Evolutionary conservation across 2,888 invertebrate genomes (phyloP).

Genomic region (Lypha dubia): DNA sequence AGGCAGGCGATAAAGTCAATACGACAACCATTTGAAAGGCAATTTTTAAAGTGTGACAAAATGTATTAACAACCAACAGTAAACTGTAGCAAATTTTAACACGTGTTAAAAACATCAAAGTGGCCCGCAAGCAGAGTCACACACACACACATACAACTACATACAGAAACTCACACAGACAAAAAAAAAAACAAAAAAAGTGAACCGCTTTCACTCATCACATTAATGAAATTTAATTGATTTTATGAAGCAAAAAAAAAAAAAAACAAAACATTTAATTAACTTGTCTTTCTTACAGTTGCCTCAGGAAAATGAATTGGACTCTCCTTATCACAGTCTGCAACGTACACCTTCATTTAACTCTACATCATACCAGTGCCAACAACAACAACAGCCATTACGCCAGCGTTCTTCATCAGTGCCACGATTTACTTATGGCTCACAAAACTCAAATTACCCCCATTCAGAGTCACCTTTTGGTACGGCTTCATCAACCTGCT

Average conservation of each 20-base stretch:
- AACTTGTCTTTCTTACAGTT: constrained; percentile 74
- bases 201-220: constrained; percentile 58
- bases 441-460: constrained; percentile 73
- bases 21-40: constrained; percentile 2
- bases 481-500: constrained; percentile 80
- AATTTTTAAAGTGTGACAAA: constrained; percentile 67
- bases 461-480: constrained; percentile 80
- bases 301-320: constrained; percentile 79
- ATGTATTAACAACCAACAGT: constrained; percentile 61
- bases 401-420: constrained; percentile 79
- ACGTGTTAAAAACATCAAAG: constrained; percentile 71
- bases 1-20: constrained; percentile 21
- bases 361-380: constrained; percentile 60
- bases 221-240: constrained; percentile 52
- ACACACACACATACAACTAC: too few relatives aligned
- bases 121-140: neutral
- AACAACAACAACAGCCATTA: constrained; percentile 57
- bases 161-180: too few relatives aligned
- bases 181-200: constrained; percentile 1
- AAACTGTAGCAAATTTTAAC: constrained; percentile 60
- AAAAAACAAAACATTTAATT: constrained; percentile 18
- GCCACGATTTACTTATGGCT: constrained; percentile 79
- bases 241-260: too few relatives aligned
- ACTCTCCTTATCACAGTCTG: constrained; percentile 60
- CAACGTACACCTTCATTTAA: constrained; percentile 66